Conservation (phyloP, 2,888 invertebrate species). For the Lepeophtheirus nordmannii region DNA sequence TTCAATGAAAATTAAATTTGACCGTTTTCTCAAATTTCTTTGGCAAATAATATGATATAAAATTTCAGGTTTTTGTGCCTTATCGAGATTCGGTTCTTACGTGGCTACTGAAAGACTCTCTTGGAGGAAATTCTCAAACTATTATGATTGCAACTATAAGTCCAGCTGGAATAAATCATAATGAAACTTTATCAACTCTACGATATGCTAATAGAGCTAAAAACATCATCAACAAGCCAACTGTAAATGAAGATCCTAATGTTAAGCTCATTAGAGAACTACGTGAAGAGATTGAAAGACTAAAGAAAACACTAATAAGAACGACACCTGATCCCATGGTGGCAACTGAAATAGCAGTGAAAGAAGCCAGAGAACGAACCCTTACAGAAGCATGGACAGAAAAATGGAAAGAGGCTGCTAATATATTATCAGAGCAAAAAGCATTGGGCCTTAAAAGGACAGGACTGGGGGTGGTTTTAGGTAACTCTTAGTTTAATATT, state of each 20-base stretch:
- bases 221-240: slow-evolving; percentile 77
- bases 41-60: background rate
- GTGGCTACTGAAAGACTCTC: slow-evolving; percentile 70
- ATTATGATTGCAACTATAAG: slow-evolving; percentile 71
- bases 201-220: slow-evolving; percentile 76
- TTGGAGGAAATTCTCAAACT: slow-evolving; percentile 77
- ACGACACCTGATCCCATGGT: background rate
- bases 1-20: no score
- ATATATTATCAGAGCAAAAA: slow-evolving; percentile 49
- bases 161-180: slow-evolving; percentile 69
- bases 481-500: no score
- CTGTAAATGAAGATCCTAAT: slow-evolving; percentile 75
- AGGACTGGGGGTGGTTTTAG: slow-evolving; percentile 64
- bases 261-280: slow-evolving; percentile 70
- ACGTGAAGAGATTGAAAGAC: slow-evolving; percentile 64
- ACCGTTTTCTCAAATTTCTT: no score
- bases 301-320: slow-evolving; percentile 53
- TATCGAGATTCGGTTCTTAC: slow-evolving; percentile 75
- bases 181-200: slow-evolving; percentile 67
- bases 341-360: slow-evolving; percentile 39
- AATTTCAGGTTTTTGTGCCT: slow-evolving; percentile 42
- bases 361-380: slow-evolving; percentile 66
- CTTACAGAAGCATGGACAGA: slow-evolving; percentile 82
- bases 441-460: slow-evolving; percentile 70
- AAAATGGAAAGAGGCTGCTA: slow-evolving; percentile 60